Conservation (phyloP, 2,113 vertebrate species). For the Pantherophis guttatus region DNA sequence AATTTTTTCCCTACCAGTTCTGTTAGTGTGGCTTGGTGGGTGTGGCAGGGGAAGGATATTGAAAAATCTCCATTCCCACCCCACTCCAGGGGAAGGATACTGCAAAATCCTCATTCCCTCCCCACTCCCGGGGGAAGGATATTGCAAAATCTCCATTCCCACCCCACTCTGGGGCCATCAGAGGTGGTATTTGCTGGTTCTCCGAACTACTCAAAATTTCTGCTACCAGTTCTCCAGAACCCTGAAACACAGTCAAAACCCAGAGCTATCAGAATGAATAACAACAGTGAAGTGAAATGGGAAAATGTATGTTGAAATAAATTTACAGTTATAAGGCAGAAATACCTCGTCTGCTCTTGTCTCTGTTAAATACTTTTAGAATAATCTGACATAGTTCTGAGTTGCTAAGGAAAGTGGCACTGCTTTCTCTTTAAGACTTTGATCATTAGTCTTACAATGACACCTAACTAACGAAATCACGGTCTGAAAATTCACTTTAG, state of each 20-base stretch:
- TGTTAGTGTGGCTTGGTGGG: too few relatives aligned
- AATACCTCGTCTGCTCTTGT: not conserved
- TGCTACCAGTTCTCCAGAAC: too few relatives aligned
- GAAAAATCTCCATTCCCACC: too few relatives aligned
- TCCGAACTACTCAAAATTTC: too few relatives aligned
- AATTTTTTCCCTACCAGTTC: too few relatives aligned
- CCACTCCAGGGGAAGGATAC: too few relatives aligned
- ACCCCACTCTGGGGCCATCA: too few relatives aligned
- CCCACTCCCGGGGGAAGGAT: too few relatives aligned
- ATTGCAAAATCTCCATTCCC: too few relatives aligned
- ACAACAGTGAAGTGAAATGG: not conserved
- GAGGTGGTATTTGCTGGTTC: too few relatives aligned
- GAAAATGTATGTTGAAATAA: not conserved
- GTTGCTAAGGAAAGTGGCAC: constrained; percentile 10
- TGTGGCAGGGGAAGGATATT: too few relatives aligned
- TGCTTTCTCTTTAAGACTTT: constrained; percentile 32
- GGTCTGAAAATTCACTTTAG: constrained; percentile 53
- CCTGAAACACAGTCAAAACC: not conserved
- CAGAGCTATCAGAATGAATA: not conserved
- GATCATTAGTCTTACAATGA: constrained; percentile 56
- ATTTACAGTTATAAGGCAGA: not conserved
- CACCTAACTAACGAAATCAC: constrained; percentile 50
- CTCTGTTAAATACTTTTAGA: constrained; percentile 1
- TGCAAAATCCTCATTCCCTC: too few relatives aligned
- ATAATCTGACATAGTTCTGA: constrained; percentile 5